Conservation (phyloP, 2,797 vertebrate genomes). For the Leuciscus waleckii region DNA sequence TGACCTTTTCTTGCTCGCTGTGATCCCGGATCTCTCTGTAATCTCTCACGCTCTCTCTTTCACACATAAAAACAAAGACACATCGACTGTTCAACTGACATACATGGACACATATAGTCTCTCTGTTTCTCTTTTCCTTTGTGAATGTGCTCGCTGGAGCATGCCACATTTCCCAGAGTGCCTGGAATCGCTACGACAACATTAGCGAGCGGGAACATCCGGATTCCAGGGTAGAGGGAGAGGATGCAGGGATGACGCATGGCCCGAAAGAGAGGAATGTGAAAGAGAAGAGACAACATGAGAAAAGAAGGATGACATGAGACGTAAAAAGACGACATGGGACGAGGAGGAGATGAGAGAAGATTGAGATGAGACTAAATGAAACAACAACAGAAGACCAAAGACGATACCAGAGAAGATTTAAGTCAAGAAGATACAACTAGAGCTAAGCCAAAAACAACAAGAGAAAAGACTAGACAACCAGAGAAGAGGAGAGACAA, state of each 20-base stretch:
- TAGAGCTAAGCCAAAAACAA: slow-evolving; percentile 19
- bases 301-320: background rate
- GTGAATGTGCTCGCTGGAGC: slow-evolving; percentile 52
- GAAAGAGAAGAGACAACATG: slow-evolving; percentile 10
- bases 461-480: background rate
- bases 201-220: slow-evolving; percentile 43
- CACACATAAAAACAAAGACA: slow-evolving; percentile 37
- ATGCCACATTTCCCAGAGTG: slow-evolving; percentile 55
- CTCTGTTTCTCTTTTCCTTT: slow-evolving; percentile 40
- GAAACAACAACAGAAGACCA: background rate
- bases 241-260: slow-evolving; percentile 29
- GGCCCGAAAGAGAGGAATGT: slow-evolving; percentile 20
- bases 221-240: slow-evolving; percentile 42
- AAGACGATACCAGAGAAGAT: background rate
- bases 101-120: slow-evolving; percentile 45
- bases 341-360: background rate
- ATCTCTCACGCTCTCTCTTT: slow-evolving; percentile 43
- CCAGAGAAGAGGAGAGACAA: background rate
- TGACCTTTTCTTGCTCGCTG: slow-evolving; percentile 46
- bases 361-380: background rate
- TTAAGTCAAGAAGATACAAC: background rate
- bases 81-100: slow-evolving; percentile 31
- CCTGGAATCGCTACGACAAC: slow-evolving; percentile 58
- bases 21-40: slow-evolving; percentile 54
- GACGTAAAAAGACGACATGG: background rate